Evolutionary conservation across 1,140 invertebrate genomes (phyloP).

Genomic region (Tetramorium parvispinum): DNA sequence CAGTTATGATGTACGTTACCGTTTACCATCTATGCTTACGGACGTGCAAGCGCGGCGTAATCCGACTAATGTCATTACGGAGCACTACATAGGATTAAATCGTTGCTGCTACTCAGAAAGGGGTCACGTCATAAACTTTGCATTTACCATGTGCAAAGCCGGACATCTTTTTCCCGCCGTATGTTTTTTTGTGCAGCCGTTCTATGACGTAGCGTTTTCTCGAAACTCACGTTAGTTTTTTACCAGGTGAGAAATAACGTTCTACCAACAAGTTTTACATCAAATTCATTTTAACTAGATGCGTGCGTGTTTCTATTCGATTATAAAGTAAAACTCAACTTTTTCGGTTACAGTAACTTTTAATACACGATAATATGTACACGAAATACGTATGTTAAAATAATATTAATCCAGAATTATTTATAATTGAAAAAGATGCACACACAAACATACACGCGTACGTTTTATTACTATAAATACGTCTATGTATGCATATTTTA

Average conservation of each 20-base stretch:
- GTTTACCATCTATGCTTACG: conserved; percentile 65
- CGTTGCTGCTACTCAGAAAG: conserved; percentile 56
- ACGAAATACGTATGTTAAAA: background rate
- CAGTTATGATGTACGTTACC: conserved; percentile 72
- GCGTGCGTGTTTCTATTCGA: background rate
- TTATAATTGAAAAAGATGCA: background rate
- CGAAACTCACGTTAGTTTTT: conserved; percentile 16
- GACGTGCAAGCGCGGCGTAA: conserved; percentile 63
- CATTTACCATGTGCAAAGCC: conserved; percentile 48
- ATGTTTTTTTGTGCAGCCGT: conserved; percentile 39
- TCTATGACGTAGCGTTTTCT: conserved; percentile 33
- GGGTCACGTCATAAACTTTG: conserved; percentile 65
- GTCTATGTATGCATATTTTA: background rate
- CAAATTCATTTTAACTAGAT: conserved; percentile 27
- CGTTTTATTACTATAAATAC: too few relatives aligned
- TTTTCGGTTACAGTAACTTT: background rate
- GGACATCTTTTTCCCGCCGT: conserved; percentile 48
- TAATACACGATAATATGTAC: background rate
- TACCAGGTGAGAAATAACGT: conserved; percentile 4
- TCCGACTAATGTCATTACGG: conserved; percentile 73
- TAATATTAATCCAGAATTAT: background rate
- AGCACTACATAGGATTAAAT: conserved; percentile 69
- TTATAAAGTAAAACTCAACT: background rate
- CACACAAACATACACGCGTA: background rate
- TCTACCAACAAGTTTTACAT: conserved; percentile 3